A percentile compares a stretch with the other conserved stretches of the same genome.
These are phyloP conservation scores for Nymphalis io DNA, from an alignment of 1,140 invertebrate genomes.

Conservation along the genomic window DNA sequence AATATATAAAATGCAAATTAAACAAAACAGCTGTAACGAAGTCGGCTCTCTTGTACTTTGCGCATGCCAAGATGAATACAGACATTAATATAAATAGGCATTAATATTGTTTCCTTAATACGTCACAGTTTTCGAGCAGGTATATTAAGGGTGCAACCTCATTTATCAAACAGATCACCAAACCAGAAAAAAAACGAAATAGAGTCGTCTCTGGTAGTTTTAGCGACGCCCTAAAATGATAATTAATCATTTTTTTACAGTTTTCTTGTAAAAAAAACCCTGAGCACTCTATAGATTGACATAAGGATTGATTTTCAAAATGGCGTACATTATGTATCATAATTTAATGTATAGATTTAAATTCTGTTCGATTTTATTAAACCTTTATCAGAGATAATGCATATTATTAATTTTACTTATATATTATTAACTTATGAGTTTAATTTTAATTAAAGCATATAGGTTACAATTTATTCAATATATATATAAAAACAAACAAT, in stretches of 20 bases:
- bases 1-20: slow-evolving; percentile 51
- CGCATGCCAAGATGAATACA: slow-evolving; percentile 62
- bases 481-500: not conserved
- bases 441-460: not conserved
- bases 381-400: too few species aligned
- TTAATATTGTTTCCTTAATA: slow-evolving; percentile 42
- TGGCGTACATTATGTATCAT: not conserved
- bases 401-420: too few species aligned
- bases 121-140: slow-evolving; percentile 51
- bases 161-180: slow-evolving; percentile 70
- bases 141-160: slow-evolving; percentile 53
- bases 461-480: not conserved
- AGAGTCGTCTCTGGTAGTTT: slow-evolving; percentile 57
- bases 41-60: slow-evolving; percentile 26
- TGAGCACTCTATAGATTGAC: slow-evolving; percentile 20
- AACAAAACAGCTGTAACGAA: slow-evolving; percentile 36
- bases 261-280: slow-evolving; percentile 15
- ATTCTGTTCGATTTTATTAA: too few species aligned
- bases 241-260: slow-evolving; percentile 32
- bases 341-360: too few species aligned
- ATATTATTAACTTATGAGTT: too few species aligned
- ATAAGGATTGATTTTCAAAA: not conserved
- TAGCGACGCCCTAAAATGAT: slow-evolving; percentile 55
- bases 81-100: slow-evolving; percentile 65
- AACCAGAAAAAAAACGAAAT: slow-evolving; percentile 54